Conservation (phyloP, 2,113 vertebrate species). For the Semicossyphus pulcher region DNA sequence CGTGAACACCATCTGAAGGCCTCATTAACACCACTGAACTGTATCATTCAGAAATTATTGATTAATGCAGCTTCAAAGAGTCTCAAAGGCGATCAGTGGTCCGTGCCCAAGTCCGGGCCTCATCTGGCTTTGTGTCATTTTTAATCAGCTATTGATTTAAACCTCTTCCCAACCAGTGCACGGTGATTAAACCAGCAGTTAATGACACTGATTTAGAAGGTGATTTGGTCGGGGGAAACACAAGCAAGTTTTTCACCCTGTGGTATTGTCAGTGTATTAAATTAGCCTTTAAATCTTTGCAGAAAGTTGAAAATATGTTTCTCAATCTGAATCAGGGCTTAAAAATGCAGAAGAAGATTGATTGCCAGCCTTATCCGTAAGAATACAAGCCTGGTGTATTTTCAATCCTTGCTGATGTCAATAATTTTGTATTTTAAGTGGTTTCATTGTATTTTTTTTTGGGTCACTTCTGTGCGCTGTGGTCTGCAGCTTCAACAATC, state of each 20-base stretch:
- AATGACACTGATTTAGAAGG: conserved; percentile 26
- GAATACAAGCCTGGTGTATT: not conserved
- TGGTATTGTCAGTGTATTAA: too few species aligned
- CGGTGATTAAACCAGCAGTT: conserved; percentile 20
- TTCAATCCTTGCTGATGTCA: not conserved
- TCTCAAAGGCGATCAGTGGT: conserved; percentile 33
- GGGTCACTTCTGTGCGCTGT: not conserved
- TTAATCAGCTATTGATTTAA: conserved; percentile 45
- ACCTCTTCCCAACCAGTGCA: too few species aligned
- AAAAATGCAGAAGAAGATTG: not conserved
- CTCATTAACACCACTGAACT: conserved; percentile 3
- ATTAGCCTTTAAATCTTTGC: too few species aligned
- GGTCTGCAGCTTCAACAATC: not conserved
- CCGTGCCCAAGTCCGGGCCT: too few species aligned
- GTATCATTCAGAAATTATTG: not conserved
- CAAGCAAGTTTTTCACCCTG: too few species aligned
- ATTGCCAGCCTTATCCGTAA: not conserved
- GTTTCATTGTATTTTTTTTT: too few species aligned
- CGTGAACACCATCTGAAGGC: not conserved
- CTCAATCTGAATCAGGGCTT: not conserved
- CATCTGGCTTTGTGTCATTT: conserved; percentile 35
- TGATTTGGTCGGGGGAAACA: conserved; percentile 6
- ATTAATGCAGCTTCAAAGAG: conserved; percentile 11
- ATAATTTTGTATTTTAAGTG: too few species aligned
- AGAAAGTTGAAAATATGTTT: too few species aligned